Evolutionary conservation across 2,797 vertebrate species (phyloP).

Genomic region (Apogon hyalosoma): DNA sequence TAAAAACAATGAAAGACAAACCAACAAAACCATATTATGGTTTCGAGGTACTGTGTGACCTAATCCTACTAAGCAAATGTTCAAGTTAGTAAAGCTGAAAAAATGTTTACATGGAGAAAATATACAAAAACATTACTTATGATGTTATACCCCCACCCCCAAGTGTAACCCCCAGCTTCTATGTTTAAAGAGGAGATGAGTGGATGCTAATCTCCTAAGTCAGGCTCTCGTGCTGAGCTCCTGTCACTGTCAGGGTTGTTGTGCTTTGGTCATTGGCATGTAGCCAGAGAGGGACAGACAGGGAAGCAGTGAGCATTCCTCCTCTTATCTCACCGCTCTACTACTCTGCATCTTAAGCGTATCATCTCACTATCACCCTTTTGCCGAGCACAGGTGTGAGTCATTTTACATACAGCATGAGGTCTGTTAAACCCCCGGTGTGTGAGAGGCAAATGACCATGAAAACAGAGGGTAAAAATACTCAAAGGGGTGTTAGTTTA

Average conservation of each 20-base stretch:
- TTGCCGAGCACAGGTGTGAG: constrained; percentile 15
- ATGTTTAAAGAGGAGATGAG: constrained; percentile 22
- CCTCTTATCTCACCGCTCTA: constrained; percentile 39
- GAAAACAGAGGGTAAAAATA: constrained; percentile 65
- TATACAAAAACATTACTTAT: too few relatives aligned
- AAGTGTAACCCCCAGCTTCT: not conserved
- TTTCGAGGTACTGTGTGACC: not conserved
- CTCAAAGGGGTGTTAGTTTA: constrained; percentile 31
- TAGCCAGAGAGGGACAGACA: constrained; percentile 25
- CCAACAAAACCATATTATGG: constrained; percentile 10
- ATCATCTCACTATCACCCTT: constrained; percentile 27
- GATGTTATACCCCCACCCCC: too few relatives aligned
- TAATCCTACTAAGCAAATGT: not conserved
- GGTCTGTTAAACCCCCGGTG: constrained; percentile 8
- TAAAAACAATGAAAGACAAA: constrained; percentile 11
- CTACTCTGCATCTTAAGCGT: constrained; percentile 36
- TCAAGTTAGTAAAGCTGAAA: not conserved
- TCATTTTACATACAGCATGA: not conserved
- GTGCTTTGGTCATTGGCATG: constrained; percentile 35
- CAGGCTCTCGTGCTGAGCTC: constrained; percentile 10
- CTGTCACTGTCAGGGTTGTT: constrained; percentile 11
- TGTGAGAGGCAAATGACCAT: constrained; percentile 11
- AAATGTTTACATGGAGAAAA: too few relatives aligned
- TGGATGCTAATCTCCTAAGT: constrained; percentile 29
- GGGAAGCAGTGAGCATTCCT: constrained; percentile 28